A percentile compares a stretch with the other conserved stretches of the same genome.
These are phyloP conservation scores for Poecilus cupreus DNA, from an alignment of 2,888 invertebrate species.

Conservation along the genomic window DNA sequence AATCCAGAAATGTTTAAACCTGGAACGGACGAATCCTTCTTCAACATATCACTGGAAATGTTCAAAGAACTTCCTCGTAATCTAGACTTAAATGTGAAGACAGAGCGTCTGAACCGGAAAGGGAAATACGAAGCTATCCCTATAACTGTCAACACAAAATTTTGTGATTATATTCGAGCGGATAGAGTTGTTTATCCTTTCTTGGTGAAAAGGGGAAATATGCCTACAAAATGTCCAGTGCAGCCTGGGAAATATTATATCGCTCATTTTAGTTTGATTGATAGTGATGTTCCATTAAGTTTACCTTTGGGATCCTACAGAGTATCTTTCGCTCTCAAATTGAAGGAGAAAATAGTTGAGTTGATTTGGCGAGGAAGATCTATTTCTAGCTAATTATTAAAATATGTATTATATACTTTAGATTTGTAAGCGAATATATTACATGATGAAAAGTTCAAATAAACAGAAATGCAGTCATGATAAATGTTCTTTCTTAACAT, in stretches of 20 bases:
- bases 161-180: conserved; percentile 1
- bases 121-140: neutral
- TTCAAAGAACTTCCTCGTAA: neutral
- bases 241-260: neutral
- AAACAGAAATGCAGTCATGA: too few relatives aligned
- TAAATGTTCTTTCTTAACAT: too few relatives aligned
- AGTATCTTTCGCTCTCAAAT: neutral
- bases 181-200: conserved; percentile 36
- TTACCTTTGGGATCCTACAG: neutral
- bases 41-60: neutral
- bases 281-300: neutral
- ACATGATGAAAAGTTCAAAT: too few relatives aligned
- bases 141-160: neutral
- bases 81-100: neutral
- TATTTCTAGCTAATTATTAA: neutral
- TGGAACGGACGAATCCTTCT: neutral
- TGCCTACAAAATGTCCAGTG: conserved; percentile 1
- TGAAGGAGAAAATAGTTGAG: neutral
- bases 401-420: too few relatives aligned
- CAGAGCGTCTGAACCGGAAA: neutral
- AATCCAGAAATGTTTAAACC: neutral
- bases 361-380: conserved; percentile 3
- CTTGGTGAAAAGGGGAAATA: neutral
- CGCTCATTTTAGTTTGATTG: neutral
- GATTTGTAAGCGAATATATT: too few relatives aligned